Evolutionary conservation across 2,888 invertebrate genomes (phyloP), one percentile per base, ranked within the genome.

Genomic region (Galerucella nymphaeae): DNA sequence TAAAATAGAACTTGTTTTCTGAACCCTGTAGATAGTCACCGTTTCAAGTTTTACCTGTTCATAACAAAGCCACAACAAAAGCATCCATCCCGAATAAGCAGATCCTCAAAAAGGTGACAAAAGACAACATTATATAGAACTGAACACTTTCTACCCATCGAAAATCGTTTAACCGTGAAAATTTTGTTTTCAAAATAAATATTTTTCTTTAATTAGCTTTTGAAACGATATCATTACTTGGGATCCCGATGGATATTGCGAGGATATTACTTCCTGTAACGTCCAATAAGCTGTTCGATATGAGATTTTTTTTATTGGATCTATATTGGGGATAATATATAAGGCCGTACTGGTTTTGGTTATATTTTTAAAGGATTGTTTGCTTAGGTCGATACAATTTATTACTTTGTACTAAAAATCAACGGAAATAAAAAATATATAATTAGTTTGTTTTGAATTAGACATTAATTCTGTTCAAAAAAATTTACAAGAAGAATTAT

Each of bases 181-280:
- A 81, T 80, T 81, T 74, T 82, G 79, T 81, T 82, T 82, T 73
- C 78, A 83, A 82, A 82, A 81, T 82, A 83, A 83, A 84, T 84
- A 83, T 84, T 84, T 82, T 84, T 82, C 81, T 84, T 84, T 83
- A 83, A 84, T 84, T 82, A 83, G 76, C 71, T 75, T 74, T 71
- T 41, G 71, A 71, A 72, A 72, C 69, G 71, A 64, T 69, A 66
- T 76, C 76, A 78, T 78, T 78, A 76, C 74, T 69, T 45, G 38
- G 66, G 74, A 66, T 73, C 67, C 62, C 42, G 65, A 23, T 63
- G 67, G 67, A 70, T 70, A 70, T 76, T 75, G 74, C 63, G 69
- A 73, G 76, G 66, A 68, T 76, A 77, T 77, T 77, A 77, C 77
- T 70, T 68, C 71, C 75, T 64, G 66, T 74, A 74, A 76, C 76